Evolutionary conservation across 2,797 vertebrate species (phyloP), one percentile per base, ranked within the genome.

Genomic region (Philypnodon macrostomus): DNA sequence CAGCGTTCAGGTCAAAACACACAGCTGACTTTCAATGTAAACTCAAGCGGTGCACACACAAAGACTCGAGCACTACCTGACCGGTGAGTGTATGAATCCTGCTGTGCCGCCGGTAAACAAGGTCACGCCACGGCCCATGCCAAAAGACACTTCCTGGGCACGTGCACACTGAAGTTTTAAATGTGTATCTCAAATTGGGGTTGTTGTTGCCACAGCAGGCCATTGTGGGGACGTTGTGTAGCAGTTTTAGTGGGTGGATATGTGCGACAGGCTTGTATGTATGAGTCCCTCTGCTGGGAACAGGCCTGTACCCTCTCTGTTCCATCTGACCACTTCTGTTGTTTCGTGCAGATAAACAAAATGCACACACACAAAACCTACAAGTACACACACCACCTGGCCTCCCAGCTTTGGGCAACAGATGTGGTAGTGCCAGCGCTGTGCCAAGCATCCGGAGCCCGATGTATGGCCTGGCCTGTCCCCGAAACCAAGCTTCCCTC

Each of bases 341-440:
- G 75, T 79, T n/a, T 74, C 78, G 39, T 55, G 51, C 63, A 58
- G 65, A 55, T 40, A 75, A 35, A 73, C 60, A 27, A 42, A 42
- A 66, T 58, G 60, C 52, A 57, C 46, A 40, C 59, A 40, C n/a
- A n/a, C n/a, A n/a, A n/a, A 21, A 37, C 55, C 46, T 31, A 66
- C 17, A 63, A 46, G 49, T 47, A 84, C 77, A 74, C 72, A 73
- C 77, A 44, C 89, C 90, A 90, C 89, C 90, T 90, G 89, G 82
- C 83, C 86, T 85, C 84, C 78, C 87, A 90, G 89, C 87, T 90
- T 90, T 90, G 86, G 85, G 88, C 89, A 90, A 87, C 90, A 91
- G 89, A 90, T 91, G 89, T 90, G 89, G 88, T 81, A 78, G 72
- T 85, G 80, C 79, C 79, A 76, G 80, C 27, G 70, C 79, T 64